Evolutionary conservation across 2,888 invertebrate genomes (phyloP), one percentile per base, ranked within the genome.

Genomic region (Odontothrips loti): DNA sequence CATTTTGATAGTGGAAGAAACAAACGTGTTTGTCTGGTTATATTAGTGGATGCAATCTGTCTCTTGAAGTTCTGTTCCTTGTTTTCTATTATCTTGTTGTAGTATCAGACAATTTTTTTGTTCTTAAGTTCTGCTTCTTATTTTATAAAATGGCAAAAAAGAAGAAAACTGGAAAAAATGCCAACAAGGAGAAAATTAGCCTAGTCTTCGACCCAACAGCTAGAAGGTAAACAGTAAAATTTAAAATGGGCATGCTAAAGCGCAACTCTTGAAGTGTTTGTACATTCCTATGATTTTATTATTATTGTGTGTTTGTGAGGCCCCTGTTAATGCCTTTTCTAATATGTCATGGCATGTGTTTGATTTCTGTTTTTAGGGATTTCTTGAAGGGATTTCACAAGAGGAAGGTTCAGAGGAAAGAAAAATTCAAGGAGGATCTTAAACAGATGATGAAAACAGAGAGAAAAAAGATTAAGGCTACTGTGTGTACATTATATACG

Each of bases 381-480:
- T 95, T 93, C 86, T 87, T 95, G 47, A 92, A 93, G 83, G 95
- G 95, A 1, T 95, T 95, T 86, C 93, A 91, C 79, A 95, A 95
- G 88, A 89, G 95, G 83, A 95, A 95, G 86, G 87, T 94, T 79
- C 92, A 94, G 86, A 89, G 95, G 79, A 92, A 92, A 85, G 92
- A 93, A 84, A 92, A 92, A 84, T 94, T 94, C 0, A 91, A 93
- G 85, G 93, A 93, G 83, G 91, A 94, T 84, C 87, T 95, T 58
- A 90, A 93, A 84, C 88, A 89, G 63, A 90, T 92, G 84, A 86
- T 95, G 4, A 95, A 94, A 86, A 93, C 93, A 85, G 95, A 95
- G 86, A 91, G 90, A 83, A 94, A 92, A 86, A 89, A 93, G 80
- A 92, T 95, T 79, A 93, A 93, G 85, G 89, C 90, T 83, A 93